Percentiles rank a stretch among this genome's conserved stretches.
Evolutionary conservation across 2,888 invertebrate species (phyloP).

Genomic region (Saturnia pavonia): DNA sequence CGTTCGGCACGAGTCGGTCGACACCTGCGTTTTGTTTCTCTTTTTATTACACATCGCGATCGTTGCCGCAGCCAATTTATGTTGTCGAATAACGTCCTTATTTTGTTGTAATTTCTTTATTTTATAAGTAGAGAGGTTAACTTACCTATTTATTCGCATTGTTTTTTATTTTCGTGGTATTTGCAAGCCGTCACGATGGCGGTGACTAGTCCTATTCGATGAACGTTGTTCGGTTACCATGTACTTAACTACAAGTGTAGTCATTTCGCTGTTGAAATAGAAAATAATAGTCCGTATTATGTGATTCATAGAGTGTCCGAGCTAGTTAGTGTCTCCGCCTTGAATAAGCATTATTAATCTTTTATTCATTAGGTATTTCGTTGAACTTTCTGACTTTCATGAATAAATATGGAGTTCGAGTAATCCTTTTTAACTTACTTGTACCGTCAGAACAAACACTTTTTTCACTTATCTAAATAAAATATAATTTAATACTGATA

Average conservation of each 20-base stretch:
- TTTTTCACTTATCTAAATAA: too few relatives aligned
- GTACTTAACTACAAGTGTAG: not conserved
- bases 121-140: not conserved
- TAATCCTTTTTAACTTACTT: too few relatives aligned
- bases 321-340: not conserved
- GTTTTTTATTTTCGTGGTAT: not conserved
- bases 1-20: not conserved
- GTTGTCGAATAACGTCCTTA: not conserved
- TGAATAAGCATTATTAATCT: not conserved
- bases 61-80: not conserved
- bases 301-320: not conserved
- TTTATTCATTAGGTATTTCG: not conserved
- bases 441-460: too few relatives aligned
- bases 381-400: too few relatives aligned
- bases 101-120: not conserved
- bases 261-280: not conserved
- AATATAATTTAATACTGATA: too few relatives aligned
- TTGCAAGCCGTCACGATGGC: not conserved
- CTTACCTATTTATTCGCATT: not conserved
- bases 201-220: not conserved
- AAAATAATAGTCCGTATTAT: not conserved
- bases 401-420: too few relatives aligned
- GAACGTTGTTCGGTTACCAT: not conserved
- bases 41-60: not conserved
- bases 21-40: slow-evolving; percentile 3